phyloP scores from a whole-genome alignment of 2,888 invertebrate species.

The Ganaspis brasiliensis region DNA sequence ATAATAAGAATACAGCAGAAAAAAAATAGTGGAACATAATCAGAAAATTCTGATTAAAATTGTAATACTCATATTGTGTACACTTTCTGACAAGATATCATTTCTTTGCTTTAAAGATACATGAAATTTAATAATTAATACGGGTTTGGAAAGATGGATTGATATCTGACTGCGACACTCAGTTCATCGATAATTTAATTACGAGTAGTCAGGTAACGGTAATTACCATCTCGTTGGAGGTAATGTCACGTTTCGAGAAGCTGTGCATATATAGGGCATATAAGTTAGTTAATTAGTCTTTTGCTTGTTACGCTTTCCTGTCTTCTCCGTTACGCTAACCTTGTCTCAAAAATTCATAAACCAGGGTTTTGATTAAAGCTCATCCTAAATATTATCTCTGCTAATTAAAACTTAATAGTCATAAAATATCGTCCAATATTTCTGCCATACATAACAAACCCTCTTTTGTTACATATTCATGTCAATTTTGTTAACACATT shows the following conservation, averaged over 20 bases:
- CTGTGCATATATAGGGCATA: neutral
- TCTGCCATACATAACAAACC: neutral
- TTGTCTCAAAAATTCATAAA: neutral
- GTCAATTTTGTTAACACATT: too few relatives aligned
- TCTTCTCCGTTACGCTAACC: neutral
- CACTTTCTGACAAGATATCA: neutral
- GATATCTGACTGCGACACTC: slow-evolving; percentile 54
- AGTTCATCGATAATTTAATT: slow-evolving; percentile 64
- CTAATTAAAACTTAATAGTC: slow-evolving; percentile 19
- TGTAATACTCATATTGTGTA: too few relatives aligned
- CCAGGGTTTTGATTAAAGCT: neutral
- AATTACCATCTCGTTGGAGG: slow-evolving; percentile 62
- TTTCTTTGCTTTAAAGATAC: neutral
- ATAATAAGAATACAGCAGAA: too few relatives aligned
- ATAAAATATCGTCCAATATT: neutral
- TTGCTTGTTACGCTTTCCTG: slow-evolving; percentile 10
- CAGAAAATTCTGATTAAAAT: too few relatives aligned
- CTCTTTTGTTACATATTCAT: too few relatives aligned
- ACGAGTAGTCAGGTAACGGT: slow-evolving; percentile 56
- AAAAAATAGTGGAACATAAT: too few relatives aligned
- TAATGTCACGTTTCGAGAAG: slow-evolving; percentile 56
- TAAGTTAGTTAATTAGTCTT: slow-evolving; percentile 38
- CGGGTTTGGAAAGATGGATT: neutral
- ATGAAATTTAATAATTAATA: neutral
- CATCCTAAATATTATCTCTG: neutral